A percentile compares a stretch with the other conserved stretches of the same genome.
Conservation (phyloP, 2,113 vertebrate genomes). For the Erythrocercus mccallii region DNA sequence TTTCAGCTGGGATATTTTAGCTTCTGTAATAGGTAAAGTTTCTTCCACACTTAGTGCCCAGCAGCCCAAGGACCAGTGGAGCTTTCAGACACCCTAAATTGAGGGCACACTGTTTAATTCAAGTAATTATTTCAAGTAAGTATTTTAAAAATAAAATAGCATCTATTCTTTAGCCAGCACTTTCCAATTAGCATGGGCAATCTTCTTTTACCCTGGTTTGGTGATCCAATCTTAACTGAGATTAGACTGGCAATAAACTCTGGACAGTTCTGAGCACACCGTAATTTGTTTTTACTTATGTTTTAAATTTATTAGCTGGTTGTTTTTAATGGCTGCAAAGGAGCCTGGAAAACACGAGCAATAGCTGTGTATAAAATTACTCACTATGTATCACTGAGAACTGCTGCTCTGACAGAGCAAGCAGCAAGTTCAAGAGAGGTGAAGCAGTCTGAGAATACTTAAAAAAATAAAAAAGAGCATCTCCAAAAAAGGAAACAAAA, state of each 20-base stretch:
- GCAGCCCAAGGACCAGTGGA: not conserved
- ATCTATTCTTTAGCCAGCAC: not conserved
- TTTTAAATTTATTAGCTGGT: not conserved
- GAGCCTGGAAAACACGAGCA: slow-evolving; percentile 13
- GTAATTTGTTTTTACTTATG: not conserved
- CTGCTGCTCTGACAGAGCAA: not conserved
- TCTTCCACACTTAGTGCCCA: not conserved
- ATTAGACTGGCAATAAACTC: not conserved
- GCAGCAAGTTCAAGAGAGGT: not conserved
- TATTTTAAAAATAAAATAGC: not conserved
- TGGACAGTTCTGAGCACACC: not conserved
- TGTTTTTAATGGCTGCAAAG: not conserved
- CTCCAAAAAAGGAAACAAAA: slow-evolving; percentile 18
- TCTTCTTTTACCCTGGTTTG: not conserved
- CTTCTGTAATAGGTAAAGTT: not conserved
- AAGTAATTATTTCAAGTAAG: not conserved
- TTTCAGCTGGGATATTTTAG: not conserved
- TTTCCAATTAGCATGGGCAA: not conserved
- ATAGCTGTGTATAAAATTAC: not conserved
- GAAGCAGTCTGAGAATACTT: not conserved
- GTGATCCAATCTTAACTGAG: not conserved
- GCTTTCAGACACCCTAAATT: not conserved
- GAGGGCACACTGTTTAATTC: not conserved
- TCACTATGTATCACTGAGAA: not conserved
- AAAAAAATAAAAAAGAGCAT: not conserved